These are phyloP conservation scores for Aegotheles bennettii DNA, from an alignment of 2,113 vertebrate genomes.

Conservation along the genomic window DNA sequence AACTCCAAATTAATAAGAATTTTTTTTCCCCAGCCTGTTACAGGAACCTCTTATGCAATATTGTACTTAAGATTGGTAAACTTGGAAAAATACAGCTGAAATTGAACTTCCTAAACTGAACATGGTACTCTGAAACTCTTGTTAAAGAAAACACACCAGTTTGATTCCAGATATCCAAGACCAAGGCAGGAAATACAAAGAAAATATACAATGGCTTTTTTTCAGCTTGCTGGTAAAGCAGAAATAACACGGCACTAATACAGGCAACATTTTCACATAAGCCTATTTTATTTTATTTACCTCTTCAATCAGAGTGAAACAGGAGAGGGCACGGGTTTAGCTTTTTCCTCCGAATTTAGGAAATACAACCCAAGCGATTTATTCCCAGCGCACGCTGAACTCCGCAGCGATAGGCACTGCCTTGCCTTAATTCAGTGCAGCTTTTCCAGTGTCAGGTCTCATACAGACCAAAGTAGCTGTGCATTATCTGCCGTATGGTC, in stretches of 20 bases:
- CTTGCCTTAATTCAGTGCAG: slow-evolving; percentile 49
- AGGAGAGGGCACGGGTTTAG: slow-evolving; percentile 14
- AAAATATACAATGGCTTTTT: background rate
- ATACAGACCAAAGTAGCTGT: slow-evolving; percentile 1
- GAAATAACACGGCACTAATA: slow-evolving; percentile 29
- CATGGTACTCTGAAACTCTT: slow-evolving; percentile 29
- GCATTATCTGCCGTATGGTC: slow-evolving; percentile 4
- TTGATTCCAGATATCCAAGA: slow-evolving; percentile 55
- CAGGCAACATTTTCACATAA: slow-evolving; percentile 58
- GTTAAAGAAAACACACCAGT: slow-evolving; percentile 47
- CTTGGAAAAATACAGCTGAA: slow-evolving; percentile 39
- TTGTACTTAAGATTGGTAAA: background rate
- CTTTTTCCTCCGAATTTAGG: background rate
- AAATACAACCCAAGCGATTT: slow-evolving; percentile 10
- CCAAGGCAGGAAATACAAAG: background rate
- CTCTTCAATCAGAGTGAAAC: slow-evolving; percentile 48
- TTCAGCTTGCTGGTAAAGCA: background rate
- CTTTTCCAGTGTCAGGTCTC: slow-evolving; percentile 12
- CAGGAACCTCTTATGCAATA: background rate
- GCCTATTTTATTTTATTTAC: slow-evolving; percentile 53
- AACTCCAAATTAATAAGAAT: background rate
- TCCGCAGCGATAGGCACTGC: background rate
- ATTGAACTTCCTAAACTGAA: slow-evolving; percentile 50
- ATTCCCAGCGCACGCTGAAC: background rate
- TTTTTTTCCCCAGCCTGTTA: background rate